phyloP scores from a whole-genome alignment of 1,140 invertebrate genomes.

The Sinonovacula constricta region DNA sequence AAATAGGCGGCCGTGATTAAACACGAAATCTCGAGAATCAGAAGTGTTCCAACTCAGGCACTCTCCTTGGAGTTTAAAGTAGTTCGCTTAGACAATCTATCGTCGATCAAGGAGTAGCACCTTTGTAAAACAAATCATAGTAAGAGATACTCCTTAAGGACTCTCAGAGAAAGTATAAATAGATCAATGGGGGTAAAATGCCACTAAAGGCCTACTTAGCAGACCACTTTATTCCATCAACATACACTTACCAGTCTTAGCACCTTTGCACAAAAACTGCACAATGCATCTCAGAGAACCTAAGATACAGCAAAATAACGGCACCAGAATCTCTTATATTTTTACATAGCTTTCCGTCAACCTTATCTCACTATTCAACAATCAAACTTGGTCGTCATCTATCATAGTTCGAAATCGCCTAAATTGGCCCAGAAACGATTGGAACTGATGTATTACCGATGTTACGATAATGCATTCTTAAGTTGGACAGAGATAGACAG shows the following conservation, averaged over 20 bases:
- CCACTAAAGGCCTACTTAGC: slow-evolving; percentile 2
- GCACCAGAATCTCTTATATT: background rate
- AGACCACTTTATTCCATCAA: slow-evolving; percentile 28
- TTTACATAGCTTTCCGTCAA: too few species aligned
- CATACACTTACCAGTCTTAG: slow-evolving; percentile 14
- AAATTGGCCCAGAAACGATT: too few species aligned
- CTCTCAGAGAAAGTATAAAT: slow-evolving; percentile 26
- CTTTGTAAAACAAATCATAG: slow-evolving; percentile 8
- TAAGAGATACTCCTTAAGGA: slow-evolving; percentile 20
- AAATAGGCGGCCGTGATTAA: background rate
- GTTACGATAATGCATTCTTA: too few species aligned
- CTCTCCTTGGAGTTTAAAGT: slow-evolving; percentile 41
- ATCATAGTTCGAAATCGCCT: too few species aligned
- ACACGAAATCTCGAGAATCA: background rate
- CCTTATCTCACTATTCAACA: too few species aligned
- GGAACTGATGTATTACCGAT: too few species aligned
- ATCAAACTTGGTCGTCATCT: too few species aligned
- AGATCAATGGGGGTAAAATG: slow-evolving; percentile 16
- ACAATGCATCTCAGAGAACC: background rate
- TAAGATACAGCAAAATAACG: background rate
- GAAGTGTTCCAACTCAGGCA: slow-evolving; percentile 9
- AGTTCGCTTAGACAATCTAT: slow-evolving; percentile 35
- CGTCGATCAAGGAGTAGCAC: slow-evolving; percentile 21
- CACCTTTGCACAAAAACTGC: background rate
- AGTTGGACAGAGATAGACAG: too few species aligned